These are phyloP conservation scores for Thermophis baileyi DNA, from an alignment of 2,113 vertebrate genomes.

Conservation along the genomic window DNA sequence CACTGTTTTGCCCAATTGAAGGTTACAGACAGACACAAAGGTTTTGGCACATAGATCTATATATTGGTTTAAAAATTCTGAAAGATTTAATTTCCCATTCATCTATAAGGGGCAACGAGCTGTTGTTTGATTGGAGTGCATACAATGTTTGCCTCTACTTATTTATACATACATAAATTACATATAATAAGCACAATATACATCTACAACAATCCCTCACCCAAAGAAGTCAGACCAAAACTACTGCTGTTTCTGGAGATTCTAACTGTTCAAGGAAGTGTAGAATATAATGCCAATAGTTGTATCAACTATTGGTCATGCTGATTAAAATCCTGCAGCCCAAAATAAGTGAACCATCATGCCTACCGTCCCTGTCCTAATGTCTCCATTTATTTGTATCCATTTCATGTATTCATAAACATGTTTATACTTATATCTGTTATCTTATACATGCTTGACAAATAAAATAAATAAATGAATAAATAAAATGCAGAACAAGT, in stretches of 20 bases:
- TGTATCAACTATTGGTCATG: neutral
- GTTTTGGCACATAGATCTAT: neutral
- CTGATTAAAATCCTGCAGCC: neutral
- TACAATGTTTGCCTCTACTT: too few relatives aligned
- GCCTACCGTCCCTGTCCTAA: too few relatives aligned
- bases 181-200: neutral
- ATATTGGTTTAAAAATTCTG: neutral
- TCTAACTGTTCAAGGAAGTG: neutral
- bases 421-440: too few relatives aligned
- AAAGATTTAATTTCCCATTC: neutral
- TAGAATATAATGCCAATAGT: neutral
- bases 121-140: neutral
- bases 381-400: too few relatives aligned
- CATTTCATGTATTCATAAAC: too few relatives aligned
- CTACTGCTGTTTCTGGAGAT: neutral
- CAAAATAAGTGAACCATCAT: too few relatives aligned
- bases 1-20: neutral
- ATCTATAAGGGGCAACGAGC: neutral
- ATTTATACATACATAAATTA: neutral
- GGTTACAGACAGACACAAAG: neutral
- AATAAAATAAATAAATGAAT: too few relatives aligned
- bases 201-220: neutral
- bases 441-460: too few relatives aligned
- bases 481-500: slow-evolving; percentile 31
- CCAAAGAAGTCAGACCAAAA: neutral